Base-by-base conservation (phyloP, 2,888 invertebrate species). In the Conops quadrifasciatus region DNA sequence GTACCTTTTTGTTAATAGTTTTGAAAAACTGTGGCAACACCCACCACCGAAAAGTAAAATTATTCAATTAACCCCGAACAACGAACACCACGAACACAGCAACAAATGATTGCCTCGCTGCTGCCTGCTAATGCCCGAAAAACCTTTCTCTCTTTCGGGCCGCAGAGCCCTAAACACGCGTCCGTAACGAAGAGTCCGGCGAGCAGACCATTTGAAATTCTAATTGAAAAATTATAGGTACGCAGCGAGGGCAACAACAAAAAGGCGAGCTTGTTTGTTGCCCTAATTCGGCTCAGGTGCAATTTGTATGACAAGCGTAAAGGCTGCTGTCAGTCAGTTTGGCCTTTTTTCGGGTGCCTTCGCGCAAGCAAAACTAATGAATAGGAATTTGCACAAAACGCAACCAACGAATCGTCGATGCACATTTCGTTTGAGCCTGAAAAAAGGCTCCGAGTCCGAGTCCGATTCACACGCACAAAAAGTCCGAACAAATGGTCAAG, bases 231-330 rank as follows among this genome's bases (percentile, higher is more conserved):
- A 77, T 77, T 78, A 78, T 77, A 74, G 74, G 58, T 63, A 63
- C 51, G 26, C 15, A 62, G 51, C 7, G 30, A 71, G 30, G 21
- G 13, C 5, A 63, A 24, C 30, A 67, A 69, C 56, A 63, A 62
- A 63, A 59, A 67, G 67, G 58, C 58, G 30, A 30, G 36, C 36
- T 16, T 49, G 51, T 19, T 64, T 68, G 66, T 73, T 71, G 74
- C 75, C 80, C 81, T 81, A 81, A 81, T 82, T 82, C 80, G 78
- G 78, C 80, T 83, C 83, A 83, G 83, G 83, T 83, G 83, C 83
- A 83, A 83, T 83, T 83, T 83, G 83, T 80, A 81, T 79, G 76
- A 74, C 73, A 71, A 80, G 79, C 80, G 80, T 81, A 80, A 81
- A 81, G 77, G 43, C 71, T 58, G 69, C 62, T 70, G 73, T 68